These are phyloP conservation scores for Acronicta psi DNA, from an alignment of 2,888 invertebrate species.

Conservation along the genomic window DNA sequence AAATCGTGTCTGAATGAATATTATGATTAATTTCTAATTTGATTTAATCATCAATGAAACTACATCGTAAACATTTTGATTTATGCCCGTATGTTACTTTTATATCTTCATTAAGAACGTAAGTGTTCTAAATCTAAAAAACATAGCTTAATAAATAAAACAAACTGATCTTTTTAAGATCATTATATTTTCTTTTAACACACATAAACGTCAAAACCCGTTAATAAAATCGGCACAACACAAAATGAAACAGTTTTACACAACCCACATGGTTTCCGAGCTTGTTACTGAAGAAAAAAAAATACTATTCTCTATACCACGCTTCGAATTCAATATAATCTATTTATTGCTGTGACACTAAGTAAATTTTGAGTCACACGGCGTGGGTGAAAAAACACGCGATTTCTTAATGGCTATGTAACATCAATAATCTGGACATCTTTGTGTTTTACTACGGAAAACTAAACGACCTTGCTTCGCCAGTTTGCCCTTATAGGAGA, in stretches of 20 bases:
- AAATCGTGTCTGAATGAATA: slow-evolving; percentile 1
- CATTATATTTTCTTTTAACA: slow-evolving; percentile 12
- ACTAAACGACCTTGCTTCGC: slow-evolving; percentile 42
- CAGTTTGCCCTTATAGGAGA: slow-evolving; percentile 42
- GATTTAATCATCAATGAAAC: slow-evolving; percentile 12
- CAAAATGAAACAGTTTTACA: slow-evolving; percentile 28
- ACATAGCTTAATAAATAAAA: slow-evolving; percentile 7
- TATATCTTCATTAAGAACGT: slow-evolving; percentile 16
- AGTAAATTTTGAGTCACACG: slow-evolving; percentile 53
- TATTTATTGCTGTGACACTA: slow-evolving; percentile 56
- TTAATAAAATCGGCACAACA: slow-evolving; percentile 34
- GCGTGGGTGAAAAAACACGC: slow-evolving; percentile 52
- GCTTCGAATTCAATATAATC: slow-evolving; percentile 43
- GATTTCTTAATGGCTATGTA: slow-evolving; percentile 49
- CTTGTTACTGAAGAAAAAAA: slow-evolving; percentile 37
- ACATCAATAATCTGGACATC: slow-evolving; percentile 46
- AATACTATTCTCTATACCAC: slow-evolving; percentile 48
- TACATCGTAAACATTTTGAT: slow-evolving; percentile 16
- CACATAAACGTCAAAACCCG: slow-evolving; percentile 27
- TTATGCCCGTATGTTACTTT: slow-evolving; percentile 13
- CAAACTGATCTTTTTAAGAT: slow-evolving; percentile 4
- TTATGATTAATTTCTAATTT: slow-evolving; percentile 19
- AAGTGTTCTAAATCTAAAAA: slow-evolving; percentile 7
- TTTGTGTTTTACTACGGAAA: slow-evolving; percentile 37
- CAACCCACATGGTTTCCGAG: slow-evolving; percentile 39